Evolutionary conservation across 2,113 vertebrate genomes (phyloP).

Genomic region (Choloepus hoffmanni): DNA sequence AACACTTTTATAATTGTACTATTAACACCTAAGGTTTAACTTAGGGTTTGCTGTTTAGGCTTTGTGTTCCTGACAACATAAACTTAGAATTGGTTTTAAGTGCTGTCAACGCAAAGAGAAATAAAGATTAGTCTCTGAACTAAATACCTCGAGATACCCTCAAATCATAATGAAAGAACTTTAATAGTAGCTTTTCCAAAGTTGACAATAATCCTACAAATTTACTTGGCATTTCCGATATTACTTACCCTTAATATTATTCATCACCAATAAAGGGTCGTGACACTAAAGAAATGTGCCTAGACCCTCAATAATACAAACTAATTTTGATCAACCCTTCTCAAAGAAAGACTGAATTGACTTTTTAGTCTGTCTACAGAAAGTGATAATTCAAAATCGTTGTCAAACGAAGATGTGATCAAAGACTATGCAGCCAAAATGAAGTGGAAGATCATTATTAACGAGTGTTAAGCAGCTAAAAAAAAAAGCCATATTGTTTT

Average conservation of each 20-base stretch:
- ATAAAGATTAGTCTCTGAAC: background rate
- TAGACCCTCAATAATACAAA: background rate
- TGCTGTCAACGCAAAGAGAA: background rate
- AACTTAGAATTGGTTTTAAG: background rate
- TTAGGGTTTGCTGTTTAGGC: too few species aligned
- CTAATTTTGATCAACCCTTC: background rate
- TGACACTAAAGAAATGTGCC: background rate
- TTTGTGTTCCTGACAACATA: too few species aligned
- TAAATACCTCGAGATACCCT: background rate
- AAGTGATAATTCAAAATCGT: background rate
- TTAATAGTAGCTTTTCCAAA: background rate
- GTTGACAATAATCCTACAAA: too few species aligned
- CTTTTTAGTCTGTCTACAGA: background rate
- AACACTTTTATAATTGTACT: too few species aligned
- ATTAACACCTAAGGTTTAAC: too few species aligned
- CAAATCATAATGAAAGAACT: background rate
- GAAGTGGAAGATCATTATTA: fast-evolving
- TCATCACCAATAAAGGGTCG: fast-evolving
- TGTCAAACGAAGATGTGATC: background rate
- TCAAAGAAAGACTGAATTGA: background rate
- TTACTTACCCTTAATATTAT: background rate
- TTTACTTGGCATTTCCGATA: background rate
- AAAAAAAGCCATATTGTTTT: background rate
- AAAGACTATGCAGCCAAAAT: background rate
- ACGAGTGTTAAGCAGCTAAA: too few species aligned